Conservation (phyloP, 2,797 vertebrate genomes). For the Labeo calbasu region DNA sequence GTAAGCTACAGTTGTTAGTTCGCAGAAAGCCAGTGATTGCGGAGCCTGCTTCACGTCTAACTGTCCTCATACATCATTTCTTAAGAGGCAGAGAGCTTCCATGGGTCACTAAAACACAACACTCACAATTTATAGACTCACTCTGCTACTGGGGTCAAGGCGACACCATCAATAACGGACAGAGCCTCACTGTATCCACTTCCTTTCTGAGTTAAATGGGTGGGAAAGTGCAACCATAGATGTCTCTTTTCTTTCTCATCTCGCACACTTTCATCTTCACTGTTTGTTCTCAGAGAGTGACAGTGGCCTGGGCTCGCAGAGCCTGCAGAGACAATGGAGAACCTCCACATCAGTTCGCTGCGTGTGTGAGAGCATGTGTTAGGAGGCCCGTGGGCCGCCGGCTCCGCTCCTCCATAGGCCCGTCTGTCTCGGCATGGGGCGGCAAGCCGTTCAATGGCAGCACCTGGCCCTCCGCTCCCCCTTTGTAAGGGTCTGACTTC, state of each 20-base stretch:
- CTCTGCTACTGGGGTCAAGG: constrained; percentile 69
- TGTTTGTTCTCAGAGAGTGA: constrained; percentile 51
- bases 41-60: constrained; percentile 63
- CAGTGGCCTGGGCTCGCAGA: constrained; percentile 55
- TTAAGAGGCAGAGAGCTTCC: constrained; percentile 68
- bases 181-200: constrained; percentile 58
- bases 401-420: constrained; percentile 78
- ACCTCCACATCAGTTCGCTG: constrained; percentile 50
- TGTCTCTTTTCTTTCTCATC: constrained; percentile 49
- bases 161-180: constrained; percentile 66
- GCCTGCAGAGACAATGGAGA: constrained; percentile 56
- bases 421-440: constrained; percentile 82
- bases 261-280: constrained; percentile 50
- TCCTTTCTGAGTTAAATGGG: constrained; percentile 9
- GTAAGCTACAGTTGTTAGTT: constrained; percentile 25
- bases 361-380: constrained; percentile 61
- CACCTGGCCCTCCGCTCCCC: constrained; percentile 84
- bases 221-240: constrained; percentile 29
- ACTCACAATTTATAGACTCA: constrained; percentile 71
- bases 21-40: constrained; percentile 28
- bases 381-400: constrained; percentile 67
- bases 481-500: constrained; percentile 84
- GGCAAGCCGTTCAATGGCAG: constrained; percentile 83
- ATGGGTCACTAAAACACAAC: constrained; percentile 69
- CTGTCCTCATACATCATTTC: constrained; percentile 66